Percentiles rank a stretch among this genome's conserved stretches.
Conservation (phyloP, 2,888 invertebrate genomes). For the Meteorus cinctellus region DNA sequence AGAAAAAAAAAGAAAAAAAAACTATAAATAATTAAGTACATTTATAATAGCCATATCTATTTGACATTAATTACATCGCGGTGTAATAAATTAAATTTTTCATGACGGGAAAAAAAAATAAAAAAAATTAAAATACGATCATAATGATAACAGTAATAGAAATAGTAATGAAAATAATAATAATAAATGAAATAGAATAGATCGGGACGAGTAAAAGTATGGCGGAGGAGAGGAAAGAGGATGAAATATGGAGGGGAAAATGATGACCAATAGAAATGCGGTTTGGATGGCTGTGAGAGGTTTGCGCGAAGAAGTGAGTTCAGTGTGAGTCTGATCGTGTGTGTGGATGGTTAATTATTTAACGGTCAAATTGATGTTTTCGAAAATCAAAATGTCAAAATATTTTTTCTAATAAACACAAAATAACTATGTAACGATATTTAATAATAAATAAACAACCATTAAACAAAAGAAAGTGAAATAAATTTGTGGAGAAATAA, state of each 20-base stretch:
- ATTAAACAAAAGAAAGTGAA: no score
- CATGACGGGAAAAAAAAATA: neutral
- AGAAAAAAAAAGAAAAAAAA: neutral
- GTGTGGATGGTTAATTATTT: no score
- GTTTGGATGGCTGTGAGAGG: neutral
- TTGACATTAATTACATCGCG: neutral
- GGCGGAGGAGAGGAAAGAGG: neutral
- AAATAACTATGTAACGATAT: no score
- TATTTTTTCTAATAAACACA: no score
- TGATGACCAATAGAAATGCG: neutral
- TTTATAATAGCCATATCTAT: neutral
- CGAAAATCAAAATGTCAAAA: no score
- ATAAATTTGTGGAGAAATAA: no score
- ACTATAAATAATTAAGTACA: neutral
- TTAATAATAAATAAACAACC: no score
- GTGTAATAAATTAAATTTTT: neutral
- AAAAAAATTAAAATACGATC: neutral
- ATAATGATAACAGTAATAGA: neutral
- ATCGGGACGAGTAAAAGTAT: neutral
- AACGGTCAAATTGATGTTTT: no score
- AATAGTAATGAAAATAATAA: neutral
- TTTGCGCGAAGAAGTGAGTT: neutral
- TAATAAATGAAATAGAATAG: neutral
- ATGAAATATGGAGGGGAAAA: no score
- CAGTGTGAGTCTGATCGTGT: no score